Conservation (phyloP, 2,113 vertebrate species). For the Oxygymnocypris stewartii region DNA sequence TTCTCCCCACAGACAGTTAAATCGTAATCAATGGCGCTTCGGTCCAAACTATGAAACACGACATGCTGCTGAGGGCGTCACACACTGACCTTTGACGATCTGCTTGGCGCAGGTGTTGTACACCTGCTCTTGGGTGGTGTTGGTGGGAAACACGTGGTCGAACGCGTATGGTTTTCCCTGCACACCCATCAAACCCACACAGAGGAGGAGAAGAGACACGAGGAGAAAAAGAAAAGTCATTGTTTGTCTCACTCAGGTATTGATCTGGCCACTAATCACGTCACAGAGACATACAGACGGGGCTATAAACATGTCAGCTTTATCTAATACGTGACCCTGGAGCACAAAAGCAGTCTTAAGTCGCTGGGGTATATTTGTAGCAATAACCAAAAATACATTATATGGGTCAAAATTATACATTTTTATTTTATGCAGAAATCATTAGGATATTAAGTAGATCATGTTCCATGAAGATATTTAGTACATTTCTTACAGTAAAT, state of each 20-base stretch:
- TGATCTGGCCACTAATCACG: background rate
- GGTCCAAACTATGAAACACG: background rate
- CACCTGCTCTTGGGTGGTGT: constrained; percentile 95
- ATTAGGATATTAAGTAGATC: no score
- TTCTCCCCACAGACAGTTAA: background rate
- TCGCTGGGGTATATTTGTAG: no score
- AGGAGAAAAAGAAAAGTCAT: background rate
- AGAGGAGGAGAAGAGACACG: background rate
- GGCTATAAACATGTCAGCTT: background rate
- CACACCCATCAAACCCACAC: background rate
- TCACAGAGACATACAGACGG: no score
- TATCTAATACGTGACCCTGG: background rate
- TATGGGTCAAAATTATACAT: no score
- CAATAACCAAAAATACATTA: no score
- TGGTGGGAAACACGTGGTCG: constrained; percentile 89
- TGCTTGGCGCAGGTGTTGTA: constrained; percentile 95
- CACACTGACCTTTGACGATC: constrained; percentile 85
- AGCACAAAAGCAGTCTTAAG: no score
- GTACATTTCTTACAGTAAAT: no score
- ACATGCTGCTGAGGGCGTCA: background rate
- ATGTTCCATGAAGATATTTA: no score
- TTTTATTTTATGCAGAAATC: no score
- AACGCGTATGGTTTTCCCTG: constrained; percentile 88
- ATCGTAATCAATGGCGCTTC: background rate
- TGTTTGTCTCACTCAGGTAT: background rate